phyloP scores from a whole-genome alignment of 2,797 vertebrate species.

The Nyctalus aviator region DNA sequence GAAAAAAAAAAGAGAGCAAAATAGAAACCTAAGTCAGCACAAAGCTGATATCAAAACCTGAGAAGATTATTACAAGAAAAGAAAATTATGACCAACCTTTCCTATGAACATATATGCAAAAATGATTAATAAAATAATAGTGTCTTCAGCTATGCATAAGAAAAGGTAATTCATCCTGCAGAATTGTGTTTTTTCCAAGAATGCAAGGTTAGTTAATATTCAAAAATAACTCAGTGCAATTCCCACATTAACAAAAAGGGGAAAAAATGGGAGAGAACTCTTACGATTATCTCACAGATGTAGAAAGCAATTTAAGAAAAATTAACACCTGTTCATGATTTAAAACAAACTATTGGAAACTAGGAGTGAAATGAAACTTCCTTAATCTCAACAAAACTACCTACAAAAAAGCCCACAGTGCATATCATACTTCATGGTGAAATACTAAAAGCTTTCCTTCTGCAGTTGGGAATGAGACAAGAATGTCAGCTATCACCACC shows the following conservation, averaged over 20 bases:
- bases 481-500: neutral
- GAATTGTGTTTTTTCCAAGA: neutral
- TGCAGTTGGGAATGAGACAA: neutral
- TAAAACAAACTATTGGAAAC: slow-evolving; percentile 8
- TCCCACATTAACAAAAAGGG: neutral
- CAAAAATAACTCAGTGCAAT: neutral
- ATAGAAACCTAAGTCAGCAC: slow-evolving; percentile 3
- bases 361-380: slow-evolving; percentile 11
- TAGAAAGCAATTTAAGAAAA: slow-evolving; percentile 20
- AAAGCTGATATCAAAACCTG: neutral
- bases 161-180: neutral
- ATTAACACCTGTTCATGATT: neutral
- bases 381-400: slow-evolving; percentile 3
- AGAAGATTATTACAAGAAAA: slow-evolving; percentile 4
- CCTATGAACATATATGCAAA: neutral
- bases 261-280: neutral
- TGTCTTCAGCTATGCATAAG: neutral
- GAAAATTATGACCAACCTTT: neutral
- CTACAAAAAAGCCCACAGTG: neutral
- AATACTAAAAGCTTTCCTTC: neutral
- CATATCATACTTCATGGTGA: neutral
- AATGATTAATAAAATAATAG: slow-evolving; percentile 1
- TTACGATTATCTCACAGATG: neutral
- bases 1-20: neutral
- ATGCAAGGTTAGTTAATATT: neutral